These are phyloP conservation scores for Eudyptes chrysolophus DNA, from an alignment of 2,113 vertebrate genomes.

Conservation along the genomic window DNA sequence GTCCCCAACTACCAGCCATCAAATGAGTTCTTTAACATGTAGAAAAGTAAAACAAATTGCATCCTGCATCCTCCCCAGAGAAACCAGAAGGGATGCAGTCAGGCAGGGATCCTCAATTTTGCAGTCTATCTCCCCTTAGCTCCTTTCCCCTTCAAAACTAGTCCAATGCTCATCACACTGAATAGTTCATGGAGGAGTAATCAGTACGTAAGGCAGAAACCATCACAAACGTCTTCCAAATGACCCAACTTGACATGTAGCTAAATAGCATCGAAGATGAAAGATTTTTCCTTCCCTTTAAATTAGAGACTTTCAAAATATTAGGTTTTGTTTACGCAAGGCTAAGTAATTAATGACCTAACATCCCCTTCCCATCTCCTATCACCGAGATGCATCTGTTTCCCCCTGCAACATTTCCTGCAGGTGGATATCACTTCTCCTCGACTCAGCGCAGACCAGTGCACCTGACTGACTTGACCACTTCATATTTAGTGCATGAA, in stretches of 20 bases:
- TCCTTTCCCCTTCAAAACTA: neutral
- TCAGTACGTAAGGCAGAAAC: neutral
- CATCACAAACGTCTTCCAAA: neutral
- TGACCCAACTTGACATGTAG: neutral
- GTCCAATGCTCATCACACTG: neutral
- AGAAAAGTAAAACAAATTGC: neutral
- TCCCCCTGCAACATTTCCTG: slow-evolving; percentile 73
- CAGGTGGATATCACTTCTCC: slow-evolving; percentile 58
- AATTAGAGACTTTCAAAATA: slow-evolving; percentile 63
- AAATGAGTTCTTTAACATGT: neutral
- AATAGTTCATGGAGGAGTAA: neutral
- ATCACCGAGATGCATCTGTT: slow-evolving; percentile 78
- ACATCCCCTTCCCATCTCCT: slow-evolving; percentile 77
- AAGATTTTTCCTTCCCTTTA: slow-evolving; percentile 61
- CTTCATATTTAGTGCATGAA: neutral
- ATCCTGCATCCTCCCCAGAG: neutral
- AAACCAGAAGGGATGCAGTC: neutral
- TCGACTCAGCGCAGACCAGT: neutral
- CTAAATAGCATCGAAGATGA: slow-evolving; percentile 15
- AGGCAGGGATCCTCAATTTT: neutral
- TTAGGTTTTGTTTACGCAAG: slow-evolving; percentile 70
- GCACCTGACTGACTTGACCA: slow-evolving; percentile 57
- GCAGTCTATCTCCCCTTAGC: neutral
- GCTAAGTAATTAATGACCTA: slow-evolving; percentile 75
- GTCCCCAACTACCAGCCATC: neutral